Evolutionary conservation across 2,888 invertebrate species (phyloP).

Genomic region (Coecobrya sp.): DNA sequence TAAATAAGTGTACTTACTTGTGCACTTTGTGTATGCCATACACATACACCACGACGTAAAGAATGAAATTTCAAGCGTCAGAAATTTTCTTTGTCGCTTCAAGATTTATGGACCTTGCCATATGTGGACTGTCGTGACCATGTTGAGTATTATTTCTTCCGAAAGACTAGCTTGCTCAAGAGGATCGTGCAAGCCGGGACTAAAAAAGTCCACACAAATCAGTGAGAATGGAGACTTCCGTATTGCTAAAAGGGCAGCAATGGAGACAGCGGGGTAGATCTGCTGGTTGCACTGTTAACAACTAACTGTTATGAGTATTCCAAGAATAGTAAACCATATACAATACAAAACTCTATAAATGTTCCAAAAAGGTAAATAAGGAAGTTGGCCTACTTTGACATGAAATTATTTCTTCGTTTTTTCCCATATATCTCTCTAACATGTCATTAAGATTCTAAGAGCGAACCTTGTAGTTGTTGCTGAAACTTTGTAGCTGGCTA

Average conservation of each 20-base stretch:
- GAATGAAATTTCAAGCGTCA: conserved; percentile 68
- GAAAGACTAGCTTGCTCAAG: background rate
- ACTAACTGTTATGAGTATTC: background rate
- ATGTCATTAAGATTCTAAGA: conserved; percentile 45
- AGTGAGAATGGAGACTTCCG: conserved; percentile 52
- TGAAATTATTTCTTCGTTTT: conserved; percentile 68
- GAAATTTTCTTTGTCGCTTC: conserved; percentile 65
- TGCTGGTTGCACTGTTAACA: background rate
- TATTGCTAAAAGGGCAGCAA: background rate
- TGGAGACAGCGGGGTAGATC: too few relatives aligned
- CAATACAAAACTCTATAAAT: conserved; percentile 35
- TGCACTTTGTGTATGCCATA: background rate
- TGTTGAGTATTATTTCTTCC: conserved; percentile 60
- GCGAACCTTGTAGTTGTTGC: background rate
- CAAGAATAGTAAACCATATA: conserved; percentile 27
- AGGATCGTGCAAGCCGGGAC: conserved; percentile 10
- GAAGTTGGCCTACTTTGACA: conserved; percentile 60
- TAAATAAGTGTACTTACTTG: background rate
- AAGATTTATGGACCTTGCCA: conserved; percentile 67
- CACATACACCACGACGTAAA: background rate
- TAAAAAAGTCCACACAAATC: conserved; percentile 47
- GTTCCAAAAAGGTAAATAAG: conserved; percentile 57
- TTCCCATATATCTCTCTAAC: conserved; percentile 61
- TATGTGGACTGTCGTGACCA: conserved; percentile 65
- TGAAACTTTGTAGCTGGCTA: background rate